Evolutionary conservation across 2,888 invertebrate genomes (phyloP), one percentile per base, ranked within the genome.

Genomic region (Gasteruption jaculator): DNA sequence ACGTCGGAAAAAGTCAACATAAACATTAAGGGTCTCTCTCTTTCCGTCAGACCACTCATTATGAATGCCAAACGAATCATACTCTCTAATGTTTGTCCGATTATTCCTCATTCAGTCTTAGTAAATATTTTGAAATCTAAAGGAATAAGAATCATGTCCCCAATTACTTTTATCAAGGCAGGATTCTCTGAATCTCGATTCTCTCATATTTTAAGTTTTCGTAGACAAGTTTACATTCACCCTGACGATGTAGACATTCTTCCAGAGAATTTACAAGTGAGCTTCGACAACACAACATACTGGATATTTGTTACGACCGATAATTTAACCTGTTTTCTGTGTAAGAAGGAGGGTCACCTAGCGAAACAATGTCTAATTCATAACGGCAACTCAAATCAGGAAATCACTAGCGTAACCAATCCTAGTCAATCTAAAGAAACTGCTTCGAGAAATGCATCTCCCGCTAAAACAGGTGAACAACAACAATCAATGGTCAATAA

Each of bases 131-230:
- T 24, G 24, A 24, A 38, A 29, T 38, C 38, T 26, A 33, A 48
- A 7, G 46, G 46, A 10, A 24, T 54, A 8, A 47, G 50, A 29
- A 29, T 44, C 8, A 35, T 49, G 16, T 57, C 53, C 14, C 44
- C 47, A n/a, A 49, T 57, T 6, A 50, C 46, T 5, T 52, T 54
- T 29, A 35, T 57, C 12, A 50, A 50, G 43, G 50, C 49, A 14
- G 55, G 54, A n/a, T 46, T 55, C 21, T 36, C 41, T 20, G 46
- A 46, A 7, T 37, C 42, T n/a, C 49, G 41, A 37, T 54, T 46
- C 35, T 33, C 37, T 19, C 56, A 58, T 37, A 48, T 57, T 20
- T 27, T 52, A 5, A 58, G 58, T 19, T 53, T 53, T 20, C 25
- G 49, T 6, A 18, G 46, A 4, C 48, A 53, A 41, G 27, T 48